Conservation (phyloP, 2,113 vertebrate genomes). For the Gambusia holbrooki region DNA sequence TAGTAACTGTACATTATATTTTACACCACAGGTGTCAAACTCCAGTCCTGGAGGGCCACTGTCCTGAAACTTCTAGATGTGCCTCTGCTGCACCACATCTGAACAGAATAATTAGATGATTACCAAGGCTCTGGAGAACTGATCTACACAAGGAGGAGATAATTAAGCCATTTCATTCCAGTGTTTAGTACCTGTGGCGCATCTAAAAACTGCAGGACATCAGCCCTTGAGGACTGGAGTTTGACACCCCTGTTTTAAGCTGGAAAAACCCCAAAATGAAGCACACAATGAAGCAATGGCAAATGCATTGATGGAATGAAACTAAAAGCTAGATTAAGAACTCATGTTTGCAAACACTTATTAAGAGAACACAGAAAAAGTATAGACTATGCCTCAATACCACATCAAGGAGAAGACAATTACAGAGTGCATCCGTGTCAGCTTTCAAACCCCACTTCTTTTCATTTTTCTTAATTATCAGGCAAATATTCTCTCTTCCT, state of each 20-base stretch:
- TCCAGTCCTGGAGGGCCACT: too few species aligned
- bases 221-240: too few species aligned
- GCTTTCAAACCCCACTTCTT: conserved; percentile 73
- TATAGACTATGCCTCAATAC: conserved; percentile 37
- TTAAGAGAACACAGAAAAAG: conserved; percentile 43
- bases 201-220: too few species aligned
- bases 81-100: too few species aligned
- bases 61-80: too few species aligned
- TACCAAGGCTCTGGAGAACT: too few species aligned
- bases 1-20: neutral
- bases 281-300: neutral
- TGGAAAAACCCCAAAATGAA: neutral
- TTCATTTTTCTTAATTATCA: conserved; percentile 84
- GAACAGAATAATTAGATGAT: too few species aligned
- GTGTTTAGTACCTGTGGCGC: too few species aligned
- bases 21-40: too few species aligned
- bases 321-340: conserved; percentile 13
- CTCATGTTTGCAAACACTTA: conserved; percentile 9
- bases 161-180: too few species aligned
- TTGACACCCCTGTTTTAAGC: neutral
- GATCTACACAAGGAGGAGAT: too few species aligned
- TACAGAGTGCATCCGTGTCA: conserved; percentile 68
- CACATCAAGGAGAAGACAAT: conserved; percentile 74
- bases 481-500: conserved; percentile 73
- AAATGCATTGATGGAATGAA: neutral